Evolutionary conservation across 2,888 invertebrate genomes (phyloP).

Genomic region (Danaus chrysippus): DNA sequence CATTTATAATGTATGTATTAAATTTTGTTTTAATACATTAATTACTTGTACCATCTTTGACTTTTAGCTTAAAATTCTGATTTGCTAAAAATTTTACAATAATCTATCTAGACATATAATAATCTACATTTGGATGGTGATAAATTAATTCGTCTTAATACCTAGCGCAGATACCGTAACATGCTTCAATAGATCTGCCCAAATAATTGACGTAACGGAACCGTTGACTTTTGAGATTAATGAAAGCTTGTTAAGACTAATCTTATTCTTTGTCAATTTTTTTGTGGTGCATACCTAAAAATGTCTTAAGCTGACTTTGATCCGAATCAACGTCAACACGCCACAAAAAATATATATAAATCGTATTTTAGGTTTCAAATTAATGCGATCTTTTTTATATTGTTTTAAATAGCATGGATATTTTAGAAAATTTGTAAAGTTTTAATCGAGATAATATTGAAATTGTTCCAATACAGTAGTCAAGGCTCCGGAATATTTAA

Average conservation of each 20-base stretch:
- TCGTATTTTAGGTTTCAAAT: no score
- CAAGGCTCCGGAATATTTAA: neutral
- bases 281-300: neutral
- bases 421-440: neutral
- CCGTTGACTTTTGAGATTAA: constrained; percentile 50
- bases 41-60: no score
- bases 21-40: no score
- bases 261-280: constrained; percentile 20
- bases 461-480: neutral
- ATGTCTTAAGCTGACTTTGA: neutral
- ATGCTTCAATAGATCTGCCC: constrained; percentile 7
- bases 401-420: no score
- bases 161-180: constrained; percentile 4
- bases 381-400: no score
- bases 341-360: no score
- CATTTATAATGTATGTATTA: no score
- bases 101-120: neutral
- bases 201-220: constrained; percentile 54
- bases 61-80: no score
- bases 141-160: constrained; percentile 7
- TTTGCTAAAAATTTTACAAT: neutral
- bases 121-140: constrained; percentile 5
- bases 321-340: no score
- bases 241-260: constrained; percentile 46
- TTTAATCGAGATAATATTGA: neutral